Percentiles rank a stretch among this genome's conserved stretches.
Conservation (phyloP, 2,888 invertebrate species). For the Folsomia manolachei region DNA sequence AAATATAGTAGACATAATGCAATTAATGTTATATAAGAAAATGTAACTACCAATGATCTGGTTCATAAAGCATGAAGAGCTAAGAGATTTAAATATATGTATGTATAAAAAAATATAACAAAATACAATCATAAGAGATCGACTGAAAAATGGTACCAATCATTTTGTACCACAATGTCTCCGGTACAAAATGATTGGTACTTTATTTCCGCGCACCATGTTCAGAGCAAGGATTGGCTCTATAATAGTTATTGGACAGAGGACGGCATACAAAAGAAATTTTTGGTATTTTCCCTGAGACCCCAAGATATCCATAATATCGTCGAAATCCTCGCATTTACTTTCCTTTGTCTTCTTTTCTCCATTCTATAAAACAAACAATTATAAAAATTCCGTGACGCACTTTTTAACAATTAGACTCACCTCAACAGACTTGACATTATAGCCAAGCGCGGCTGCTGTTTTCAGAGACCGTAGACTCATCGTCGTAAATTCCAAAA, state of each 20-base stretch:
- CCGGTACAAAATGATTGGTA: slow-evolving; percentile 16
- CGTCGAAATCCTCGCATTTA: slow-evolving; percentile 38
- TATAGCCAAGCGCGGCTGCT: slow-evolving; percentile 1
- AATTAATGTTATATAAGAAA: too few relatives aligned
- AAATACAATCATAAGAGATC: too few relatives aligned
- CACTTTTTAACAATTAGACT: neutral
- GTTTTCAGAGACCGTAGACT: neutral
- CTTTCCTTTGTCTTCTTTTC: slow-evolving; percentile 19
- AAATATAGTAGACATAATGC: too few relatives aligned
- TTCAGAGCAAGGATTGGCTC: slow-evolving; percentile 37
- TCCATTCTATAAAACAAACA: neutral
- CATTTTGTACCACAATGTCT: slow-evolving; percentile 51
- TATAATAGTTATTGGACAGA: slow-evolving; percentile 38
- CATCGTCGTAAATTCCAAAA: neutral
- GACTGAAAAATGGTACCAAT: too few relatives aligned
- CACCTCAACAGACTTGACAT: neutral
- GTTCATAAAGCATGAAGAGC: too few relatives aligned
- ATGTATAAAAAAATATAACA: too few relatives aligned
- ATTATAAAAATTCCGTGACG: too few relatives aligned
- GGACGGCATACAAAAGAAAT: slow-evolving; percentile 39
- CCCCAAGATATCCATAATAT: slow-evolving; percentile 39
- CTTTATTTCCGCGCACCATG: slow-evolving; percentile 6
- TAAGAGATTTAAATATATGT: too few relatives aligned
- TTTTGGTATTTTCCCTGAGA: slow-evolving; percentile 45
- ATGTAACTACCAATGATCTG: too few relatives aligned